Evolutionary conservation across 2,797 vertebrate species (phyloP), one percentile per base, ranked within the genome.

Genomic region (Heterohyrax brucei): DNA sequence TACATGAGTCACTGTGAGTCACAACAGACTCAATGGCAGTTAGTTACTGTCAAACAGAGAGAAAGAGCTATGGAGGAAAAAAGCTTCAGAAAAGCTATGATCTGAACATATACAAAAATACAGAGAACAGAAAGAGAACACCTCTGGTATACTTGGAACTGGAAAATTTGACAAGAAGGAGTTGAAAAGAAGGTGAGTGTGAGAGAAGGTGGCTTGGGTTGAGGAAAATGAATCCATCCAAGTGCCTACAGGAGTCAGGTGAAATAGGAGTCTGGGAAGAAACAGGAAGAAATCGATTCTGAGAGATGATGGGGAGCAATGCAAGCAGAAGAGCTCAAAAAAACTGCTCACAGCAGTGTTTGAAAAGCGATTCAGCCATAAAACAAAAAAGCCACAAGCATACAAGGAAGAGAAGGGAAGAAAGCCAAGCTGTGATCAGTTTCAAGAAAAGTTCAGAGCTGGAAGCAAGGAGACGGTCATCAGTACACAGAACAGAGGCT

Each of bases 161-260:
- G 2, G 46, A 76, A 81, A 53, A 39, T 59, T 28, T 64, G 50
- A n/a, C 26, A 48, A 64, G 84, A 72, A 83, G 83, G 44, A 61
- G 10, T 24, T 3, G 56, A 62, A 9, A 46, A 48, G n/a, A 66
- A 46, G 3, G 6, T 50, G 10, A 26, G 10, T 1, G 1, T 12
- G n/a, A 44, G 22, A 0, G 8, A 33, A 1, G 53, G 2, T 44
- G 86, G 50, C 81, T 33, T 10, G 3, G 5, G 13, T 19, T 26
- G 4, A 33, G 44, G 7, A 66, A 48, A 28, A 33, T 22, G 48
- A 73, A 68, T 12, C 93, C 19, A 4, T 0, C 93, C 19, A 4
- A 0, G 46, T 1, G 68, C 33, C 13, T 0, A 28, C 0, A 66
- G 50, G 26, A 59, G 30, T 24, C 28, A 21, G 53, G 53, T 5